phyloP scores from a whole-genome alignment of 1,140 invertebrate genomes.

The Ganaspis sp. region DNA sequence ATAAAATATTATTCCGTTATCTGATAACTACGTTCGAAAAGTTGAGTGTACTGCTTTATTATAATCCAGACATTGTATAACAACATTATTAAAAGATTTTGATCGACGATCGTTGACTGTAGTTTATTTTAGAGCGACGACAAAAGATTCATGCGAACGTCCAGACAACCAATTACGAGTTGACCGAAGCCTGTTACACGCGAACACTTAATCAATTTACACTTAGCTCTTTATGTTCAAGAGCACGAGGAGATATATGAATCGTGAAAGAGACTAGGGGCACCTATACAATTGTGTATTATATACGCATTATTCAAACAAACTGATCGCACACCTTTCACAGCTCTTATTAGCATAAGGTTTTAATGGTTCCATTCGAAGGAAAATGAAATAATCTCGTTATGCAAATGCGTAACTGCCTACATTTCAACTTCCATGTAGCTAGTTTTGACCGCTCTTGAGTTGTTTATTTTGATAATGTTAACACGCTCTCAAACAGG shows the following conservation, averaged over 20 bases:
- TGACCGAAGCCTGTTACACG: constrained; percentile 14
- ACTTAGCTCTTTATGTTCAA: constrained; percentile 18
- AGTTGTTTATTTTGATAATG: background rate
- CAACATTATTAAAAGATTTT: background rate
- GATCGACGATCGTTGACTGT: background rate
- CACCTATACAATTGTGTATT: background rate
- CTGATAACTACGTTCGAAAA: background rate
- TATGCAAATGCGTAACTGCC: constrained; percentile 59
- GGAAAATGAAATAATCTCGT: constrained; percentile 63
- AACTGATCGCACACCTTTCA: constrained; percentile 55
- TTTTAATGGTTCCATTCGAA: constrained; percentile 43
- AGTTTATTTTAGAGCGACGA: background rate
- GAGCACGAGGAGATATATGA: constrained; percentile 14
- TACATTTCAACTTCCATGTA: constrained; percentile 42
- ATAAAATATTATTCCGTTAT: background rate
- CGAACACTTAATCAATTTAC: constrained; percentile 27
- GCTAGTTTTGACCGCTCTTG: constrained; percentile 21
- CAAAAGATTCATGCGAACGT: constrained; percentile 6
- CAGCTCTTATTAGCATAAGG: constrained; percentile 56
- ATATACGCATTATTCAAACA: constrained; percentile 44
- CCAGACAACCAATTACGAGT: background rate
- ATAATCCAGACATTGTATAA: background rate
- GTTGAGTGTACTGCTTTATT: too few relatives aligned
- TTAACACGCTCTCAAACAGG: background rate
- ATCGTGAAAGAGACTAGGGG: background rate